Percentiles rank a stretch among this genome's conserved stretches.
These are phyloP conservation scores for Lycia hirtaria DNA, from an alignment of 2,888 invertebrate species.

Conservation along the genomic window DNA sequence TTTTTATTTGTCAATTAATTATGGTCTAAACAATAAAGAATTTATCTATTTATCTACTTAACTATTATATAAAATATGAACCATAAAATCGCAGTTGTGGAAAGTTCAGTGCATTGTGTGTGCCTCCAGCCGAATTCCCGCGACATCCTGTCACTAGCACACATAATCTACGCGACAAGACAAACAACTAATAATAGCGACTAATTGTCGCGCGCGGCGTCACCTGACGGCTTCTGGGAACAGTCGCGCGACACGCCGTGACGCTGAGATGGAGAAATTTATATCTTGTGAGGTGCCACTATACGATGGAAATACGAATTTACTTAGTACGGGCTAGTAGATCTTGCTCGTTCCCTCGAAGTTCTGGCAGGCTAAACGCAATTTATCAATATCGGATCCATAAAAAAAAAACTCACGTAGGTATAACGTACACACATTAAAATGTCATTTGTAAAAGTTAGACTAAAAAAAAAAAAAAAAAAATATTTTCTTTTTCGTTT, in stretches of 20 bases:
- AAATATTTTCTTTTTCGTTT: no score
- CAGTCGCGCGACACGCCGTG: slow-evolving; percentile 40
- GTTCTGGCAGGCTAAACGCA: no score
- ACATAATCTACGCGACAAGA: slow-evolving; percentile 52
- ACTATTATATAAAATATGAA: no score
- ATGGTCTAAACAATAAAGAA: no score
- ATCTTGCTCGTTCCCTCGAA: no score
- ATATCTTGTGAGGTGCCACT: neutral
- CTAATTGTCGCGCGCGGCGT: slow-evolving; percentile 52
- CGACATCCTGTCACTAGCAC: slow-evolving; percentile 47
- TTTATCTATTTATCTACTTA: no score
- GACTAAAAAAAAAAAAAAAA: no score
- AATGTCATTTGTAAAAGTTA: no score
- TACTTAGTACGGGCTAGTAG: neutral
- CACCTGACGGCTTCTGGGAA: slow-evolving; percentile 27
- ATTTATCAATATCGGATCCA: no score
- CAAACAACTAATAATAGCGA: slow-evolving; percentile 59
- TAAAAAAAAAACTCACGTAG: no score
- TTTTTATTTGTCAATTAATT: no score
- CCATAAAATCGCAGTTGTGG: neutral
- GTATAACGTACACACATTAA: no score
- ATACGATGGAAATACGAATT: neutral
- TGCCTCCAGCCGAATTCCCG: slow-evolving; percentile 26
- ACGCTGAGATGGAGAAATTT: slow-evolving; percentile 20
- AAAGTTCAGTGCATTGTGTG: slow-evolving; percentile 28